These are phyloP conservation scores for Macaria notata DNA, from an alignment of 2,888 invertebrate species.

Conservation along the genomic window DNA sequence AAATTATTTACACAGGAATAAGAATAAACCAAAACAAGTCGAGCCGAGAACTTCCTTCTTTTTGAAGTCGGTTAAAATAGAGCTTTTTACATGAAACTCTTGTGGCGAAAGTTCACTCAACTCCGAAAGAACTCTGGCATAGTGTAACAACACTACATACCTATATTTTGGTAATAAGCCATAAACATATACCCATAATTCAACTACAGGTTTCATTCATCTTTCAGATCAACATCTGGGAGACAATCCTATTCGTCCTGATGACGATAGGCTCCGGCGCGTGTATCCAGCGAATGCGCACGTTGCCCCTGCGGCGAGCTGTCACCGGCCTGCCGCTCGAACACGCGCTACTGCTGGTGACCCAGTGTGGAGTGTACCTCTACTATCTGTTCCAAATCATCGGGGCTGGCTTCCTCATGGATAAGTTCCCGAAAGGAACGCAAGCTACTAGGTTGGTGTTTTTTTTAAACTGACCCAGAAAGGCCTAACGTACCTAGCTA, in stretches of 20 bases:
- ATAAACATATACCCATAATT: too few species aligned
- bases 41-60: too few species aligned
- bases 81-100: too few species aligned
- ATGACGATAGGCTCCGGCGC: constrained; percentile 70
- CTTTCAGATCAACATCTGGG: constrained; percentile 83
- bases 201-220: too few species aligned
- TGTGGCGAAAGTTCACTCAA: too few species aligned
- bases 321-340: constrained; percentile 81
- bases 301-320: constrained; percentile 56
- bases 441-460: constrained; percentile 61
- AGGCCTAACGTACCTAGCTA: too few species aligned
- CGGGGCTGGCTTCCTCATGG: constrained; percentile 84
- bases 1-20: too few species aligned
- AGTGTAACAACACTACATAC: too few species aligned
- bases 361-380: constrained; percentile 90
- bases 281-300: constrained; percentile 69
- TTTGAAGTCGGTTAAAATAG: too few species aligned
- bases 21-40: too few species aligned
- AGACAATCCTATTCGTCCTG: constrained; percentile 66
- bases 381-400: constrained; percentile 90
- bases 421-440: constrained; percentile 59
- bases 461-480: constrained; percentile 3
- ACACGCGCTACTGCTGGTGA: constrained; percentile 88
- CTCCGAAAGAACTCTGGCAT: too few species aligned
- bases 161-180: too few species aligned